Percentiles rank a stretch among this genome's conserved stretches.
phyloP scores from a whole-genome alignment of 2,113 vertebrate species.

The Mesoclemmys tuberculata region DNA sequence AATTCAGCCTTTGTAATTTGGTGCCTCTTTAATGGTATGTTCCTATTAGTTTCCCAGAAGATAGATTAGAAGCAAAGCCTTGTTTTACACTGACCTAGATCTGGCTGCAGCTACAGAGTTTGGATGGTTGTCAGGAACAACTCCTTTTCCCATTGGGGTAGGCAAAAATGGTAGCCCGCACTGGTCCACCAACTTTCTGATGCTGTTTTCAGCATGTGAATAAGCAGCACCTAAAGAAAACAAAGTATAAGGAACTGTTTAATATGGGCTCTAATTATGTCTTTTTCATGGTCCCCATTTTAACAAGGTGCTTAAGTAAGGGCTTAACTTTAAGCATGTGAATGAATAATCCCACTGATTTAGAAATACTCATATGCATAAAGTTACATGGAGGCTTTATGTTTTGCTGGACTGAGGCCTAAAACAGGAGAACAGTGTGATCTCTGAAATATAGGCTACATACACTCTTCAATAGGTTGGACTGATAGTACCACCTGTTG shows the following conservation, averaged over 20 bases:
- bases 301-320: background rate
- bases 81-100: conserved; percentile 83
- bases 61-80: conserved; percentile 17
- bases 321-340: background rate
- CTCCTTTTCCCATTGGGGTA: conserved; percentile 97
- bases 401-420: background rate
- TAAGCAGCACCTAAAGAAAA: conserved; percentile 90
- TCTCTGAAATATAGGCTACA: background rate
- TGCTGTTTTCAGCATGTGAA: conserved; percentile 84
- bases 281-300: background rate
- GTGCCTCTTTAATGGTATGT: background rate
- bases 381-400: background rate
- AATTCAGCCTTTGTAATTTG: background rate
- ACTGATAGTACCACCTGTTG: background rate
- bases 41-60: background rate
- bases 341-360: background rate
- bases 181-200: conserved; percentile 86
- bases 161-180: conserved; percentile 91
- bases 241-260: background rate
- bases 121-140: conserved; percentile 91
- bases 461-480: background rate
- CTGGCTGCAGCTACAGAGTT: conserved; percentile 93
- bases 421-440: background rate
- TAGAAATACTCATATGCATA: background rate
- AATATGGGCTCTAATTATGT: background rate